These are phyloP conservation scores for Cecidostiba fungosa DNA, from an alignment of 2,888 invertebrate genomes.

Conservation along the genomic window DNA sequence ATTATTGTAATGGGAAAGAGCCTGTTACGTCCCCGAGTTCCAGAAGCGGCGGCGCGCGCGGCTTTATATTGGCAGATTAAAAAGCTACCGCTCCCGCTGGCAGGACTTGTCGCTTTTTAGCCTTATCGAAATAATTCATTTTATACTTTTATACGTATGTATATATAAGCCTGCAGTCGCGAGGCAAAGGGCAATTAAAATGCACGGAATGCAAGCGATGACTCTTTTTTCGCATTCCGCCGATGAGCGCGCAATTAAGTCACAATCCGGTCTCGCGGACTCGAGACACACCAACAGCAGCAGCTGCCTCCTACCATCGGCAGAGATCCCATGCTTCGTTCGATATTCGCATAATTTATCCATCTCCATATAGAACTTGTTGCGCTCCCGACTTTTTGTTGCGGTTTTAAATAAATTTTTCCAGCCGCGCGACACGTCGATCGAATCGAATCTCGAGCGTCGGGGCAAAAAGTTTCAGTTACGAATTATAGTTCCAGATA, in stretches of 20 bases:
- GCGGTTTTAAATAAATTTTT: conserved; percentile 53
- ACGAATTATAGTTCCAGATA: conserved; percentile 30
- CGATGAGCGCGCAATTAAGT: conserved; percentile 57
- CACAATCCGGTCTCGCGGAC: conserved; percentile 58
- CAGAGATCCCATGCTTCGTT: conserved; percentile 50
- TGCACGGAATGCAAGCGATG: conserved; percentile 60
- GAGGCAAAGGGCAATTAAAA: conserved; percentile 58
- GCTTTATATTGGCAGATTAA: conserved; percentile 28
- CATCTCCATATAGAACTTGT: conserved; percentile 22
- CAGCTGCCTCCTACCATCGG: conserved; percentile 40
- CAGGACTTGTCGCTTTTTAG: conserved; percentile 20
- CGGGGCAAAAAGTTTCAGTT: neutral
- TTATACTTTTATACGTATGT: neutral
- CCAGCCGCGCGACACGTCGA: conserved; percentile 2
- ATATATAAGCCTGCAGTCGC: neutral
- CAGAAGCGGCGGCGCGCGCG: neutral
- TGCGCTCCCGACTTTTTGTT: conserved; percentile 18
- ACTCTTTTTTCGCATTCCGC: conserved; percentile 59
- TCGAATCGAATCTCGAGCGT: too few species aligned
- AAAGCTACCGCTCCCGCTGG: conserved; percentile 8
- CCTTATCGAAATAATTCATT: conserved; percentile 59
- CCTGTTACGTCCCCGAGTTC: neutral
- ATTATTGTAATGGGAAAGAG: conserved; percentile 40
- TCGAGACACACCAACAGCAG: conserved; percentile 12
- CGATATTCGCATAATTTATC: conserved; percentile 61